phyloP scores from a whole-genome alignment of 2,797 vertebrate genomes.

The Enteromius thamalakanensis region DNA sequence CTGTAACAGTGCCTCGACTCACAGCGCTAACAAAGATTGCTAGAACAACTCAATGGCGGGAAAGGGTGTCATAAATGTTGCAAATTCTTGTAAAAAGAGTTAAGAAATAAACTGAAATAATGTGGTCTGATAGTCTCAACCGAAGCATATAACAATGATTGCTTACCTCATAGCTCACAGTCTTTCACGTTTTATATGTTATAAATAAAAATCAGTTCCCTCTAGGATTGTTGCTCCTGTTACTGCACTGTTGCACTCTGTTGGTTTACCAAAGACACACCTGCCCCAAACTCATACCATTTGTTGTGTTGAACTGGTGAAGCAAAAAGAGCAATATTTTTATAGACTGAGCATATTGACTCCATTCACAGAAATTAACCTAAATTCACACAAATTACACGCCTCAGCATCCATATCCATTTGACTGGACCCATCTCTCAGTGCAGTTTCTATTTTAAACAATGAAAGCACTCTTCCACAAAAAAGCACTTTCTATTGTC shows the following conservation, averaged over 20 bases:
- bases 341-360: not conserved
- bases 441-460: not conserved
- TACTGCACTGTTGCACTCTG: not conserved
- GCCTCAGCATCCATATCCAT: not conserved
- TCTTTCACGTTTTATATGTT: not conserved
- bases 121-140: not conserved
- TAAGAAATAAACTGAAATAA: not conserved
- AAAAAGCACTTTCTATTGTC: constrained; percentile 11
- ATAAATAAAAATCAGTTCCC: not conserved
- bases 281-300: not conserved
- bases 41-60: not conserved
- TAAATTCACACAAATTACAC: not conserved
- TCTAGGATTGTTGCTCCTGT: not conserved
- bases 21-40: not conserved
- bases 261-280: not conserved
- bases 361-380: not conserved
- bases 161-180: not conserved
- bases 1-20: not conserved
- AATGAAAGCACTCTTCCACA: not conserved
- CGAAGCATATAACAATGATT: not conserved
- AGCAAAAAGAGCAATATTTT: not conserved
- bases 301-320: not conserved
- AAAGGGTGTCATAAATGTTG: not conserved
- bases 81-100: not conserved
- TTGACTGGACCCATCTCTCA: not conserved